Evolutionary conservation across 2,113 vertebrate genomes (phyloP).

Genomic region (Microtus richardsoni): DNA sequence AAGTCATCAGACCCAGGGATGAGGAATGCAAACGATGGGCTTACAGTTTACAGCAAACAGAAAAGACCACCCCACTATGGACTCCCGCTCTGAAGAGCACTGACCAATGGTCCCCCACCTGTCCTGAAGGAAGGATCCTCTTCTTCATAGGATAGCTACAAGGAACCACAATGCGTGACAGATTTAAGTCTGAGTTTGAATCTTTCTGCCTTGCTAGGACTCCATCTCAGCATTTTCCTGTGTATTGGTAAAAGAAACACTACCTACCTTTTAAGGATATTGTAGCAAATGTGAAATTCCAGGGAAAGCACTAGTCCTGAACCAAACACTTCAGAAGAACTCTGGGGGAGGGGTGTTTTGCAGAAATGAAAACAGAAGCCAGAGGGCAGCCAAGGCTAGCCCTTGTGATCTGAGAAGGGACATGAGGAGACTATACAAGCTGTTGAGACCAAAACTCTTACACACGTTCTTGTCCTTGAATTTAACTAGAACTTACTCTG

Average conservation of each 20-base stretch:
- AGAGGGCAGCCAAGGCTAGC: neutral
- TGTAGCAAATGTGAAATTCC: neutral
- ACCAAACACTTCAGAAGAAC: neutral
- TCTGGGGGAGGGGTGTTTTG: neutral
- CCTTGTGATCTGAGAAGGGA: neutral
- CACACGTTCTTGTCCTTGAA: neutral
- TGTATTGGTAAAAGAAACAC: neutral
- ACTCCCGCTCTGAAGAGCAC: neutral
- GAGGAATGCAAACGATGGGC: neutral
- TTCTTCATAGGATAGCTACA: neutral
- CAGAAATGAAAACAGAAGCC: constrained; percentile 19
- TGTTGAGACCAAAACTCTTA: neutral
- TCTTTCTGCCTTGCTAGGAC: neutral
- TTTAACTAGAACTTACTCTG: neutral
- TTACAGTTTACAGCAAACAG: neutral
- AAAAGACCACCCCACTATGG: neutral
- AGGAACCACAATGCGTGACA: neutral
- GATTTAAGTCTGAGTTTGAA: neutral
- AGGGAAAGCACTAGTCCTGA: neutral
- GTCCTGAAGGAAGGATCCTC: neutral
- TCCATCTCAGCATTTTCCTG: neutral
- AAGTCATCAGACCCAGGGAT: neutral
- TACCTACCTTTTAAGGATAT: neutral
- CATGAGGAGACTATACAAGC: neutral
- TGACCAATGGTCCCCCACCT: neutral